Evolutionary conservation across 2,797 vertebrate species (phyloP).

Genomic region (Cyclura pinguis): DNA sequence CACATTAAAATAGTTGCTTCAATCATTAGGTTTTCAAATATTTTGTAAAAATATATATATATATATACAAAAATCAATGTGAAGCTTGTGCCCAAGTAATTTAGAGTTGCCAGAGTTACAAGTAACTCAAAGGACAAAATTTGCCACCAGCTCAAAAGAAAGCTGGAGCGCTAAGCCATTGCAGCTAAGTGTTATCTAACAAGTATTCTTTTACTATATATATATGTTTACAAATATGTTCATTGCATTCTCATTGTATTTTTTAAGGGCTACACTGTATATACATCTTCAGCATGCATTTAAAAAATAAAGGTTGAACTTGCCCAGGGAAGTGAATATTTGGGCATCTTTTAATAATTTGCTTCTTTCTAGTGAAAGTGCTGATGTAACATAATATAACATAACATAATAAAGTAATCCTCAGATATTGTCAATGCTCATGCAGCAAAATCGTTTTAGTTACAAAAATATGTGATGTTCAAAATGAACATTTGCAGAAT

Average conservation of each 20-base stretch:
- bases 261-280: not conserved
- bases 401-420: slow-evolving; percentile 2
- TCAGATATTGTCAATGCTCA: slow-evolving; percentile 1
- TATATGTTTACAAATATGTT: not conserved
- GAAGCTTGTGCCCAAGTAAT: too few species aligned
- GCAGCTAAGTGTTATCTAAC: too few species aligned
- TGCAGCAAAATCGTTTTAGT: not conserved
- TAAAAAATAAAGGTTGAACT: not conserved
- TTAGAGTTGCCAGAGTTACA: too few species aligned
- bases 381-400: not conserved
- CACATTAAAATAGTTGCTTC: too few species aligned
- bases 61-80: too few species aligned
- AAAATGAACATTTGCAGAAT: not conserved
- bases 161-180: too few species aligned
- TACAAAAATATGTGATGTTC: not conserved
- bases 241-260: not conserved
- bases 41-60: too few species aligned
- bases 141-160: too few species aligned
- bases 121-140: too few species aligned
- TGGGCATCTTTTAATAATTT: not conserved
- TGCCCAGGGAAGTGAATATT: not conserved
- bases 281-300: not conserved
- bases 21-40: too few species aligned
- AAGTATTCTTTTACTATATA: too few species aligned
- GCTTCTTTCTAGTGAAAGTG: not conserved